Evolutionary conservation across 2,797 vertebrate genomes (phyloP).

Genomic region (Perdix hodgsoniae): DNA sequence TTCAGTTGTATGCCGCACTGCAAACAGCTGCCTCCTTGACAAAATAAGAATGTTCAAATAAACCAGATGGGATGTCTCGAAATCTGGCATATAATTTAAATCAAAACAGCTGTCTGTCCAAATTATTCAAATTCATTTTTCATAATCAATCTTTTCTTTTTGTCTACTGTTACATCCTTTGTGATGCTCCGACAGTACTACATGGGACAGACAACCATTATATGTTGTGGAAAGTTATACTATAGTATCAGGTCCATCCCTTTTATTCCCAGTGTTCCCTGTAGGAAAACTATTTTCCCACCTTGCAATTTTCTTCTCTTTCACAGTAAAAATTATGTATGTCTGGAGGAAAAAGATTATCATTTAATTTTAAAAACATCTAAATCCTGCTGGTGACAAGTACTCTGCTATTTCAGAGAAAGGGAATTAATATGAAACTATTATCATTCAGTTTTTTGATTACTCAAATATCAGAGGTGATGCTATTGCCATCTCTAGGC

Average conservation of each 20-base stretch:
- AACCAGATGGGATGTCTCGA: background rate
- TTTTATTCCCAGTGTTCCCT: background rate
- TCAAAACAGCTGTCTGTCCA: background rate
- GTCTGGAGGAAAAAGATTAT: background rate
- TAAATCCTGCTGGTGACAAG: background rate
- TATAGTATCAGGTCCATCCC: background rate
- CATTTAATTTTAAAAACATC: background rate
- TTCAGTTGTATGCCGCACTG: background rate
- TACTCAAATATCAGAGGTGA: background rate
- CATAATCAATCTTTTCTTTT: background rate
- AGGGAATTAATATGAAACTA: background rate
- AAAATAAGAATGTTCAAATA: constrained; percentile 8
- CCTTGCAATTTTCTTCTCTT: background rate
- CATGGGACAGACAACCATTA: background rate
- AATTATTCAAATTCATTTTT: constrained; percentile 13
- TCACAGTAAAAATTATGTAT: background rate
- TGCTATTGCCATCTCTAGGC: background rate
- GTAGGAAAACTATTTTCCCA: background rate
- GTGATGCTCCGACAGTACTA: background rate
- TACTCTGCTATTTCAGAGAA: background rate
- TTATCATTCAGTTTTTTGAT: background rate
- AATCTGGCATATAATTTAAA: background rate
- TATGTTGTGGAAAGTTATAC: background rate
- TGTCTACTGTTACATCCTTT: background rate
- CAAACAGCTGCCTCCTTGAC: background rate